Evolutionary conservation across 2,888 invertebrate species (phyloP).

Genomic region (Platycheirus rosarum): DNA sequence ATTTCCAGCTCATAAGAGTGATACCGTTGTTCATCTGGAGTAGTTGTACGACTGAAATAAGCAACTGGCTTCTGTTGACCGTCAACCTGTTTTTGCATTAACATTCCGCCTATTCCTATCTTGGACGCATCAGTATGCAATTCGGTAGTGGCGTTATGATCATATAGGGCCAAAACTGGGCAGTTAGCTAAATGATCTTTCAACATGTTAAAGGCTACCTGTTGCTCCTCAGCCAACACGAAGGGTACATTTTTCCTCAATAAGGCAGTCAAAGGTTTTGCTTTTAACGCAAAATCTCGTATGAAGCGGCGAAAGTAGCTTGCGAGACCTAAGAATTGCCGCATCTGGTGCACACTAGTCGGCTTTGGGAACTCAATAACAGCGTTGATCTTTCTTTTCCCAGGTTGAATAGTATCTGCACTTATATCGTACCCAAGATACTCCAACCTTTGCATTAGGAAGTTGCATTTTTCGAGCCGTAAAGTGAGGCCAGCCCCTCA

Average conservation of each 20-base stretch:
- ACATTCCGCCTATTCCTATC: constrained; percentile 5
- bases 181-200: constrained; percentile 3
- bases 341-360: constrained; percentile 1
- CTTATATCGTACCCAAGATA: no score
- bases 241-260: constrained; percentile 19
- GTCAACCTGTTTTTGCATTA: constrained; percentile 3
- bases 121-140: constrained; percentile 6
- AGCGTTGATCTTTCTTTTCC: constrained; percentile 1
- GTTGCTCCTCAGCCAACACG: constrained; percentile 12
- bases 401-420: constrained; percentile 8
- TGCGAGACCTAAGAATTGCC: background rate
- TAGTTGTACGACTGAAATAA: constrained; percentile 1
- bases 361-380: background rate
- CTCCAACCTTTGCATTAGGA: no score
- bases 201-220: constrained; percentile 21
- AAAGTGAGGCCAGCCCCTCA: background rate
- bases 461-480: no score
- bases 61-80: background rate
- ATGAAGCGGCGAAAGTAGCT: background rate
- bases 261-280: constrained; percentile 4
- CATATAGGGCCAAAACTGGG: constrained; percentile 22
- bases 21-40: background rate
- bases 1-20: constrained; percentile 9
- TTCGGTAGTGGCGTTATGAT: background rate
- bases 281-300: background rate